These are phyloP conservation scores for Oncorhynchus mykiss DNA, from an alignment of 2,113 vertebrate genomes.

Conservation along the genomic window DNA sequence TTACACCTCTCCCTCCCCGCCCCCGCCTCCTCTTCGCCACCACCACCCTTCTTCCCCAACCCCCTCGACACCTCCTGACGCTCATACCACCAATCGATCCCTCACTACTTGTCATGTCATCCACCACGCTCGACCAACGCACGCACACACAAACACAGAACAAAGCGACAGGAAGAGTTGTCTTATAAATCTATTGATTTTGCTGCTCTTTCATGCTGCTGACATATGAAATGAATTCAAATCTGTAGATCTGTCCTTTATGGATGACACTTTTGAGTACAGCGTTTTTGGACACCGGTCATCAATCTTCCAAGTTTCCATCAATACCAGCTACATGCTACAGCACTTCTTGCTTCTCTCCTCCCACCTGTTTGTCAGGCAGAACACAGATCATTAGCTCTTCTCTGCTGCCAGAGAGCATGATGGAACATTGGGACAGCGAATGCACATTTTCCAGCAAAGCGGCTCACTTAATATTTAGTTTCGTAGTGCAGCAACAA, in stretches of 20 bases:
- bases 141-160: neutral
- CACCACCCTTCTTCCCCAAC: neutral
- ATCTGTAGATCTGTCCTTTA: neutral
- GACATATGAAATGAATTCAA: neutral
- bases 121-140: neutral
- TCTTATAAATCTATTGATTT: neutral
- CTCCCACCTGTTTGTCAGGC: neutral
- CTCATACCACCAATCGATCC: neutral
- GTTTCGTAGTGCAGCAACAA: neutral
- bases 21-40: neutral
- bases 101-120: neutral
- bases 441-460: neutral
- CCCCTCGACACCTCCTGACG: neutral
- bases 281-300: neutral
- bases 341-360: neutral
- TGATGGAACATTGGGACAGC: neutral
- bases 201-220: neutral
- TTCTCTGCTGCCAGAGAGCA: constrained; percentile 20
- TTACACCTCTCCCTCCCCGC: neutral
- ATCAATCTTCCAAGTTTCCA: neutral
- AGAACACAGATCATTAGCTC: constrained; percentile 35
- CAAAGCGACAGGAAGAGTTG: neutral
- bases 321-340: neutral
- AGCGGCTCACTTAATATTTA: neutral
- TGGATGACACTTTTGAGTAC: neutral